Evolutionary conservation across 2,888 invertebrate genomes (phyloP), one percentile per base, ranked within the genome.

Genomic region (Patella pellucida): DNA sequence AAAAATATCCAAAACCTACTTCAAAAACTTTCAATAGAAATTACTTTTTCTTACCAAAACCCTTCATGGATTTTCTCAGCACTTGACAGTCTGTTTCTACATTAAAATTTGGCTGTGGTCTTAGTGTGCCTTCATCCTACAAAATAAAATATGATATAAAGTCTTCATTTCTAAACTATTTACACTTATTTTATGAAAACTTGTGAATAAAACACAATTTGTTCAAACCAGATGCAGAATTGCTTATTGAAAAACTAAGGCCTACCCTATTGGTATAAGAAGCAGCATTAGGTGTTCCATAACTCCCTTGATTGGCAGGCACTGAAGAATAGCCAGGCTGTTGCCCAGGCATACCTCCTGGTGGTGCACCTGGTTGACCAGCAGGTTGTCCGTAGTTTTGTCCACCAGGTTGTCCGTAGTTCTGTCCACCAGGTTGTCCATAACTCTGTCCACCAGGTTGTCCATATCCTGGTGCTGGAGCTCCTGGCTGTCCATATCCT

Each of bases 51-150:
- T 76, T 83, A 86, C 87, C 86, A 78, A 85, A 81, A 52, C 86
- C 86, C 77, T 89, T 89, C 90, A 91, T 91, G 15, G 91, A 90
- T 76, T 90, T 91, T 67, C 90, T 82, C 68, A 91, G 82, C 23
- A 86, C 82, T 70, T 89, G 86, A 1, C 87, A 84, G 83, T 91
- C 91, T 68, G 82, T 82, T 77, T 90, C 90, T 7, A 88, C 84
- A 82, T 85, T 88, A 79, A 91, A 91, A 74, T 84, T 84, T 16
- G 83, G 75, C 50, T 79, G 79, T 41, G 90, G 88, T 71, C 78
- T 85, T 73, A 90, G 76, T 9, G 90, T 90, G 5, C 85, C 85
- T 73, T 88, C 85, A 72, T 88, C 86, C 88, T 89, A 78, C n/a
- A 80, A 73, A 73, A 27, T n/a, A 76, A 73, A 27, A 16, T 71